Base-by-base conservation (phyloP, 1,140 invertebrate species). In the Lamellibrachia luymesi region DNA sequence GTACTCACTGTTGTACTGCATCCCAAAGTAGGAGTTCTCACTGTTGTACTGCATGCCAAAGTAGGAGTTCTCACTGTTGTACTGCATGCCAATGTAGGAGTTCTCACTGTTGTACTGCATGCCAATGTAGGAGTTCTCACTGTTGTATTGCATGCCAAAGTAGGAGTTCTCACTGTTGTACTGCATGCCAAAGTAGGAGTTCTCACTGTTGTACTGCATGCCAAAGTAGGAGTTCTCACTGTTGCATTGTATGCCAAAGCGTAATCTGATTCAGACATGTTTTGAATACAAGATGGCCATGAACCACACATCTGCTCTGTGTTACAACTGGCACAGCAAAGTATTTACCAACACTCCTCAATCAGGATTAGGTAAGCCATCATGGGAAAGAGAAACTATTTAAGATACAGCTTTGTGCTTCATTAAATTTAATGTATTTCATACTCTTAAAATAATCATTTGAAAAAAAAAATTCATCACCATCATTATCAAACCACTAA, bases 191-290 rank as follows among this genome's bases (percentile, higher is more conserved):
- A 38, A 38, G 38, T 38, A 38, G 38, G 38, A 38, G 38, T 38
- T 38, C 38, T 38, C 38, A 38, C 38, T 38, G 38, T 38, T 38
- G 38, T 38, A 38, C 38, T 38, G 38, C 38, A 38, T 38, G 38
- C 38, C 38, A 38, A 38, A 38, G 38, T 38, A 38, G 38, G 38
- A 38, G 38, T 8, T 80, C 8, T 80, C 64, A 80, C 4, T 80
- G 2, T 80, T 80, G 64, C 13, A 80, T 80, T 80, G 64, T 22
- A 80, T 80, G 64, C 64, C 64, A 80, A 10, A 22, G 13, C 4
- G 64, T 80, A 80, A 80, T 80, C 64, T 80, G 64, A 80, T 80
- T 80, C 64, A 80, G 64, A 80, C 64, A 80, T 22, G 64, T 80
- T 22, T 80, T 80, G 64, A 80, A 80, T 4, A 80, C 64, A 80